phyloP scores from a whole-genome alignment of 2,888 invertebrate genomes.

The Drosophila formosana region DNA sequence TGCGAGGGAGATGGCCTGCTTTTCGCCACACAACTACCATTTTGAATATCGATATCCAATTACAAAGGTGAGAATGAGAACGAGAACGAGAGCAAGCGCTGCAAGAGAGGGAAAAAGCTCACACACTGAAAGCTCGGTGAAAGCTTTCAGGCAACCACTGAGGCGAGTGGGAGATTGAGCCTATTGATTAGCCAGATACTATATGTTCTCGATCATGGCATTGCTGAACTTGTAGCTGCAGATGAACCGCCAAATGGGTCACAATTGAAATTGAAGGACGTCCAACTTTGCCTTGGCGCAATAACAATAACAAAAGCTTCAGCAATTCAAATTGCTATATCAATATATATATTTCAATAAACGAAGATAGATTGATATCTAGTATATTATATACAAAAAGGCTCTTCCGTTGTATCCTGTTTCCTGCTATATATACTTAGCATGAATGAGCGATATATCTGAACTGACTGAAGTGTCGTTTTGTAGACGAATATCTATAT shows the following conservation, averaged over 20 bases:
- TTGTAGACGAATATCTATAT: neutral
- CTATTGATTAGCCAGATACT: conserved; percentile 1
- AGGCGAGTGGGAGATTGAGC: neutral
- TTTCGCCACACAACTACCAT: conserved; percentile 3
- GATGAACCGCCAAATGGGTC: neutral
- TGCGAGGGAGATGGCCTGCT: conserved; percentile 39
- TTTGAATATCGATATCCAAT: conserved; percentile 50
- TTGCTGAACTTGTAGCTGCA: conserved; percentile 1
- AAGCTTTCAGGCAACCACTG: neutral
- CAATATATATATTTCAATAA: neutral
- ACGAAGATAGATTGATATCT: conserved; percentile 2
- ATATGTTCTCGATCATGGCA: neutral
- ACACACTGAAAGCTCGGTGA: neutral
- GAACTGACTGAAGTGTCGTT: neutral
- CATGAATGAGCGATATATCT: too few species aligned
- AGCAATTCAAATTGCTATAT: neutral
- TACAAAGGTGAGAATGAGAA: conserved; percentile 33
- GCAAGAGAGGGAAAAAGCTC: neutral
- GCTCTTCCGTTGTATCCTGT: neutral
- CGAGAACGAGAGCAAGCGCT: neutral
- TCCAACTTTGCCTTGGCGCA: neutral
- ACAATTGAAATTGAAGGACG: conserved; percentile 25
- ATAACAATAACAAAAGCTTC: conserved; percentile 23
- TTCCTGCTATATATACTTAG: too few species aligned
- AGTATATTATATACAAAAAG: neutral